Base-by-base conservation (phyloP, 2,888 invertebrate species). In the Phaonia tiefii region DNA sequence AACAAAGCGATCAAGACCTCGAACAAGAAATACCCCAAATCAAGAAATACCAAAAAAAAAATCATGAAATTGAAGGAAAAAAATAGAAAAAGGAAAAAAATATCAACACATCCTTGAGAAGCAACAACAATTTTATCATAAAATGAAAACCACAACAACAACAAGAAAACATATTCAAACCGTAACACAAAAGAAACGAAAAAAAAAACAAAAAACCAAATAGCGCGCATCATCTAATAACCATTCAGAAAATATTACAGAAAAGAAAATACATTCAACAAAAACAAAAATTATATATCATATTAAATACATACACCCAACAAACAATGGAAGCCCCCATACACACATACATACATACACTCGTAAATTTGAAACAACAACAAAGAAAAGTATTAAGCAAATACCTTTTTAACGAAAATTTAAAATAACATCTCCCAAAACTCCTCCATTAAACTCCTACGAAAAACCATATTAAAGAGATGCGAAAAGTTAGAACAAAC, bases 201-300 rank as follows among this genome's bases (percentile, higher is more conserved):
- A 31, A 39, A 60, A 15, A 25, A 63, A 63, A 56, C 56, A 37
- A 11, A 63, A 63, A 63, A 37, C 22, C 15, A 42, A 84, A 85
- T 87, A 88, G 87, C 85, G 86, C 87, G 86, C 87, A 86, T 88
- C 88, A 84, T 83, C 74, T 83, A 82, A 85, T 80, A 82, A 85
- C 83, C 83, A 82, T 83, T 75, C 17, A 73, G 69, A 79, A 77
- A 75, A 51, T 63, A 77, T 31, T 31, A 46, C 39, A 49, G 46
- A 39, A 79, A 76, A 74, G 39, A 11, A 63, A 15, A 63, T 39
- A 13, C 10, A 63, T n/a, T n/a, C 60, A 26, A 67, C 46, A 70
- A 60, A 69, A 72, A 71, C 26, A 54, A 54, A 63, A 39, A 79
- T 49, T 31, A 73, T 51, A 75, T 79, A 73, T 75, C 73, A 79